Evolutionary conservation across 2,113 vertebrate species (phyloP), one percentile per base, ranked within the genome.

Genomic region (Otus sunia): DNA sequence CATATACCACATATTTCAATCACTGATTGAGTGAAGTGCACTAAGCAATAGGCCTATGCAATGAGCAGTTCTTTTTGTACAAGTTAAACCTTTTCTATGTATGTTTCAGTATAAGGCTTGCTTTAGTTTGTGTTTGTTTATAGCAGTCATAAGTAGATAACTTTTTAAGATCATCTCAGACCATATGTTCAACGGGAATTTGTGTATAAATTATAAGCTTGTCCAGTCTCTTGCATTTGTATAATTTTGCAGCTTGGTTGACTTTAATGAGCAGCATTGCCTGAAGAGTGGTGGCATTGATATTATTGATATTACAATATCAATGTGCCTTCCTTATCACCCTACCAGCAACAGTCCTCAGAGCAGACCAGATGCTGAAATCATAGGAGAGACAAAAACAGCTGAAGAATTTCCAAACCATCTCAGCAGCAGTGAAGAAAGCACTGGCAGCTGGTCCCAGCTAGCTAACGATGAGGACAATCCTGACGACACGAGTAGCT

Each of bases 381-480:
- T 96, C 72, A 39, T 55, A 11, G 87, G 94, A 92, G 97, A 98
- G 88, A 96, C 93, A 49, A 98, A 97, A 98, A 68, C 94, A 95
- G 97, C 97, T 9, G 97, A 98, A 78, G 99, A 99, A 87, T 97
- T 98, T 77, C 98, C 98, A 91, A 98, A 96, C 95, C 98, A 98
- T 90, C 98, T 98, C 15, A 98, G 98, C 98, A 99, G 99, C 98
- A 99, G 99, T 86, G 99, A 99, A 87, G 99, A 99, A 90, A 99
- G 99, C 97, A 99, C 98, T 75, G 99, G 99, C 88, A 99, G 99
- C 98, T 99, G 99, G 99, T 99, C 99, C 83, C 99, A 99, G 96
- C 98, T 99, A 53, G 98, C 98, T 87, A 99, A 99, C 0, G 99
- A 99, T 25, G 99, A 99, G 58, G 99, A 99, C 96, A 99, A 98